phyloP scores from a whole-genome alignment of 2,113 vertebrate species.

The Corydoras maculifer region DNA sequence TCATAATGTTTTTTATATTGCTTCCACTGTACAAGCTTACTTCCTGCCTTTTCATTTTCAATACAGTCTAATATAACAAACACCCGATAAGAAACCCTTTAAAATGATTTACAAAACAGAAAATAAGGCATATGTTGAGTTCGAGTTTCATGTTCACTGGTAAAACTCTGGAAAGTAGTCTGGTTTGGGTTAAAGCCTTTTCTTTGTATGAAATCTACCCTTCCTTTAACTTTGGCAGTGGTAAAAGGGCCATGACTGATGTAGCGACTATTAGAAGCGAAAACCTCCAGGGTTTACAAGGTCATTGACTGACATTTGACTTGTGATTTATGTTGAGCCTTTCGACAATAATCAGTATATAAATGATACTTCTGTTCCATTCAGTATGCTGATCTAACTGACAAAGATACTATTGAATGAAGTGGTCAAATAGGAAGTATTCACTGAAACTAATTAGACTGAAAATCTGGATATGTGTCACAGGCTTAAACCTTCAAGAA shows the following conservation, averaged over 20 bases:
- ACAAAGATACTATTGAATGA: constrained; percentile 3
- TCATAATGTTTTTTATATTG: no score
- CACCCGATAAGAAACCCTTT: no score
- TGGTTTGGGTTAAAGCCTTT: no score
- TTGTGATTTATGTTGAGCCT: neutral
- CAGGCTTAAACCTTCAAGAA: constrained; percentile 17
- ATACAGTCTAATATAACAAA: no score
- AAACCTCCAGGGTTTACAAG: neutral
- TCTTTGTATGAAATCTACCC: no score
- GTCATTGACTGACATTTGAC: constrained; percentile 5
- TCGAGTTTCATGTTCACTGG: no score
- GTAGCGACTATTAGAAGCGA: neutral
- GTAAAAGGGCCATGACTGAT: neutral
- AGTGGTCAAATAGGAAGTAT: neutral
- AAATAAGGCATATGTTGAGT: no score
- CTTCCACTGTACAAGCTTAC: no score
- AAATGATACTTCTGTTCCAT: neutral
- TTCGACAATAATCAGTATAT: neutral
- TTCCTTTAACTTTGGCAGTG: neutral
- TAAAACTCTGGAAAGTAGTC: no score
- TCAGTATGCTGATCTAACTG: neutral
- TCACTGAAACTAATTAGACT: constrained; percentile 4
- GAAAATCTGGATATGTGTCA: constrained; percentile 22
- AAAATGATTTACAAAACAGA: no score
- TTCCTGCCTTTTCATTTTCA: no score